Evolutionary conservation across 2,797 vertebrate species (phyloP).

Genomic region (Enteromius treurensis): DNA sequence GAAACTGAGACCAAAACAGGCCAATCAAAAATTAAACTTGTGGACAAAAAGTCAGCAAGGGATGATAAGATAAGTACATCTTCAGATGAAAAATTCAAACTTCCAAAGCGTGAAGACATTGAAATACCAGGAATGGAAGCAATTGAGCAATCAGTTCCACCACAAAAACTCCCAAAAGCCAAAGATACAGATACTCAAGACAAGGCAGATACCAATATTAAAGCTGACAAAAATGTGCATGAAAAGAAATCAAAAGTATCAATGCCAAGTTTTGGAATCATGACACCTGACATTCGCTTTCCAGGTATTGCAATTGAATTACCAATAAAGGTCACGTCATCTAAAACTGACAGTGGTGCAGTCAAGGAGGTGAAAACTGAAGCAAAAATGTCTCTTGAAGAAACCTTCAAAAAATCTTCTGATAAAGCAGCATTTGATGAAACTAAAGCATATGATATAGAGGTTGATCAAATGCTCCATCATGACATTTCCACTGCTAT

Average conservation of each 20-base stretch:
- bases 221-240: constrained; percentile 51
- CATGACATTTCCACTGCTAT: not conserved
- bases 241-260: constrained; percentile 66
- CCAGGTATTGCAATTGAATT: constrained; percentile 68
- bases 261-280: constrained; percentile 62
- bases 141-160: constrained; percentile 3
- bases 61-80: constrained; percentile 47
- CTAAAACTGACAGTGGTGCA: constrained; percentile 37
- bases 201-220: not conserved
- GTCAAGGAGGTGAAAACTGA: constrained; percentile 22
- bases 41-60: constrained; percentile 31
- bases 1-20: constrained; percentile 62
- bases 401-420: constrained; percentile 15
- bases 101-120: constrained; percentile 65
- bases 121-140: constrained; percentile 55
- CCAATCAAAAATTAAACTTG: constrained; percentile 54
- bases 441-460: not conserved
- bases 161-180: constrained; percentile 9
- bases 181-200: constrained; percentile 39
- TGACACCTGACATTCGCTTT: constrained; percentile 68
- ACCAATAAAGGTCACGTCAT: constrained; percentile 51
- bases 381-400: constrained; percentile 10
- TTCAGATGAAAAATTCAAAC: constrained; percentile 56
- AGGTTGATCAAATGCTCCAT: not conserved
- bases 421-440: constrained; percentile 9